These are phyloP conservation scores for Trachelus iudaicus DNA, from an alignment of 2,888 invertebrate genomes.

Conservation along the genomic window DNA sequence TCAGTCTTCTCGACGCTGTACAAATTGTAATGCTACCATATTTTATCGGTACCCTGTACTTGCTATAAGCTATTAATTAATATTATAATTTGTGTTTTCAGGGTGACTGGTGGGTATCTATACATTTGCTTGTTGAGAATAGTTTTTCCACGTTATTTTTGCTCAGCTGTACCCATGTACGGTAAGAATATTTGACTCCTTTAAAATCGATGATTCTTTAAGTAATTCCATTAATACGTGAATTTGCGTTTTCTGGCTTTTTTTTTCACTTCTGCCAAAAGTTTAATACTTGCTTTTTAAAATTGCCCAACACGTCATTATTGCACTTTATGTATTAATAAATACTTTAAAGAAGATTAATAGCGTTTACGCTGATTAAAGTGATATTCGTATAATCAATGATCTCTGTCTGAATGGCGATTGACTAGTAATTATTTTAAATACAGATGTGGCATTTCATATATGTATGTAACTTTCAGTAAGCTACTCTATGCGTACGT, in stretches of 20 bases:
- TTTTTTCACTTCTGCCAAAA: neutral
- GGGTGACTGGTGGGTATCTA: neutral
- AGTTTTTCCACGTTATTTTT: neutral
- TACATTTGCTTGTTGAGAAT: neutral
- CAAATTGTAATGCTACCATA: neutral
- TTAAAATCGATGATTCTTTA: neutral
- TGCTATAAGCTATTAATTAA: neutral
- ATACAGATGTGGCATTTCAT: neutral
- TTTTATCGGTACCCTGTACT: neutral
- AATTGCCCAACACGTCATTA: neutral
- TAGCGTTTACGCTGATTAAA: neutral
- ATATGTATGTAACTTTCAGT: neutral
- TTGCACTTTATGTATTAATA: neutral
- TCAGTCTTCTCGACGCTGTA: neutral
- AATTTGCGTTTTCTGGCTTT: neutral
- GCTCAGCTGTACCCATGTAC: neutral
- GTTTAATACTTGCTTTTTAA: neutral
- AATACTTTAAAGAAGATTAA: neutral
- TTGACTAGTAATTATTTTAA: neutral
- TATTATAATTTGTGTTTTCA: neutral
- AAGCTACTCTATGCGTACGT: neutral
- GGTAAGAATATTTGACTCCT: neutral
- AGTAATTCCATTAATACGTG: neutral
- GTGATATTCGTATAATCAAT: neutral
- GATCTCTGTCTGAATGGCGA: neutral